Base-by-base conservation (phyloP, 2,888 invertebrate genomes). In the Capitulum mitella region DNA sequence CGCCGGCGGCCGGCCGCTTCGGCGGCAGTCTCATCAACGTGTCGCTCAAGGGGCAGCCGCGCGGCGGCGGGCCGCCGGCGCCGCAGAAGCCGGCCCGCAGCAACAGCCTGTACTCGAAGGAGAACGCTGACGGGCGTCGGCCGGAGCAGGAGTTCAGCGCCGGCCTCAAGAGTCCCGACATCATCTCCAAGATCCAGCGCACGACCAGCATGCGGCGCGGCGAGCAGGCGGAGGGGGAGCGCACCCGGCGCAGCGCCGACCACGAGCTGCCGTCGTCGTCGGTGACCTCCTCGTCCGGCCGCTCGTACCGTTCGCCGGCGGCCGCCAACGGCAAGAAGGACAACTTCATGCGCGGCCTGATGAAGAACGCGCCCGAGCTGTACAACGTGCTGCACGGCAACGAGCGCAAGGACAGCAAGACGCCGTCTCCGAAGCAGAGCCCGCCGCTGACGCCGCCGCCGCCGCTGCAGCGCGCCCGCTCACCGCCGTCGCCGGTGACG, bases 341-440 rank as follows among this genome's bases (percentile, higher is more conserved):
- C 43, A 46, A 8, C n/a, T 82, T 82, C 34, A 82, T 82, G 82
- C 80, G 80, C 51, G 82, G 81, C 12, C 80, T 82, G 29, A 70
- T 81, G n/a, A 80, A 80, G 46, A 79, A 80, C 22, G 82, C 82
- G 0, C 82, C 82, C 16, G 82, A 82, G 54, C 80, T 82, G 10
- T 82, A 78, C 80, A 80, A 80, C 54, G 80, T 81, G 43, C 79
- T 82, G 29, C 82, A 82, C 61, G 82, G 81, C 32, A 40, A 75
- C 54, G 82, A 82, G 46, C 81, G 80, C 19, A 78, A 78, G 46
- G 80, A 79, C 29, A 77, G 48, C 40, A 80, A 78, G 43, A 76
- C 76, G 43, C 76, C 76, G 46, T 76, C 76, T 29, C 76, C 76
- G 16, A 3, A 22, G 32, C 43, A 26, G 5, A 12, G 46, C 5